Evolutionary conservation across 2,797 vertebrate genomes (phyloP).

Genomic region (Psittacula echo): DNA sequence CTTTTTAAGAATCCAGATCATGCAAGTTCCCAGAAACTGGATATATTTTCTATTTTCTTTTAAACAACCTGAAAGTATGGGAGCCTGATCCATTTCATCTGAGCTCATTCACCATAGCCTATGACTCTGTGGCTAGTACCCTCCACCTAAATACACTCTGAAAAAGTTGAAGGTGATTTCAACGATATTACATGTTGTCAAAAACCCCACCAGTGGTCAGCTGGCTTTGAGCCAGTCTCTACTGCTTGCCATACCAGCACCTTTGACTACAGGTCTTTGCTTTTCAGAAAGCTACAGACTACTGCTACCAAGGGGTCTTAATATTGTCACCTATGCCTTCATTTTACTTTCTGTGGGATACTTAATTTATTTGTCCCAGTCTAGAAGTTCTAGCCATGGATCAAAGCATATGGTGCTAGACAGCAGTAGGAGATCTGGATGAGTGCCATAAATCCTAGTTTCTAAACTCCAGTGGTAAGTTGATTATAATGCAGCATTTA

Average conservation of each 20-base stretch:
- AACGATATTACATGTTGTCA: background rate
- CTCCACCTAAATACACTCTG: background rate
- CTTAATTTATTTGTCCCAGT: background rate
- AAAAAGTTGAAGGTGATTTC: background rate
- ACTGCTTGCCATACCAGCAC: background rate
- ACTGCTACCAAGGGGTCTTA: background rate
- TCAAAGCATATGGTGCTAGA: background rate
- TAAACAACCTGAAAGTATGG: background rate
- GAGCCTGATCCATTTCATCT: background rate
- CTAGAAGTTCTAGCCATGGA: background rate
- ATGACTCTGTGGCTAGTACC: background rate
- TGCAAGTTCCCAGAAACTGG: background rate
- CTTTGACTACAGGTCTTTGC: background rate
- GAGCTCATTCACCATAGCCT: background rate
- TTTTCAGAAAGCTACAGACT: background rate
- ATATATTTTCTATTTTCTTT: background rate
- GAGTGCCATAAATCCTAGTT: background rate
- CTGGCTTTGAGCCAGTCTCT: background rate
- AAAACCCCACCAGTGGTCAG: background rate
- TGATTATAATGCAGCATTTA: accelerated
- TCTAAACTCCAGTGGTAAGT: background rate
- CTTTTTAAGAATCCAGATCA: background rate
- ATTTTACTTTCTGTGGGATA: background rate
- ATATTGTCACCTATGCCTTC: background rate
- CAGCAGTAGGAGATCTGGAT: background rate